Evolutionary conservation across 2,888 invertebrate species (phyloP).

Genomic region (Drosophila mulleri): DNA sequence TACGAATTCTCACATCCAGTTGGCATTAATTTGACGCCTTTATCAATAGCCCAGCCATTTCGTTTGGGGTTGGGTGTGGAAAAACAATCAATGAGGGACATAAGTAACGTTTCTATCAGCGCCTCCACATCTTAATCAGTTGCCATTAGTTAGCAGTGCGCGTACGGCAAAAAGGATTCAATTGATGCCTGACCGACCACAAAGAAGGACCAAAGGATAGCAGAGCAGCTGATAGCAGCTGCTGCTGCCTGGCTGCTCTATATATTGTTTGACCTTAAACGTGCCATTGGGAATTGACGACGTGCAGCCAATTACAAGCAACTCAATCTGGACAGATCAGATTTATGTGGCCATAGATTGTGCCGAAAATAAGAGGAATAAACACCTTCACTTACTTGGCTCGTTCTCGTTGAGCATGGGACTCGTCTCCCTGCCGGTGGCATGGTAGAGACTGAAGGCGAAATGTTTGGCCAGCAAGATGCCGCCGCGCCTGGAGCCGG

Average conservation of each 20-base stretch:
- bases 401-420: slow-evolving; percentile 86
- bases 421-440: slow-evolving; percentile 87
- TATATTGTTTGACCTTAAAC: slow-evolving; percentile 45
- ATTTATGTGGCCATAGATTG: slow-evolving; percentile 69
- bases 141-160: slow-evolving; percentile 64
- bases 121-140: slow-evolving; percentile 74
- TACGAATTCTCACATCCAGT: not conserved
- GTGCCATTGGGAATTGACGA: slow-evolving; percentile 70
- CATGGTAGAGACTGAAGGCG: slow-evolving; percentile 87
- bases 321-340: slow-evolving; percentile 59
- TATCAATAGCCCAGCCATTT: slow-evolving; percentile 35
- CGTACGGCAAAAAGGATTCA: slow-evolving; percentile 59
- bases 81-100: slow-evolving; percentile 72
- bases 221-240: not conserved
- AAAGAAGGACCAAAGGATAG: slow-evolving; percentile 39
- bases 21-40: slow-evolving; percentile 37
- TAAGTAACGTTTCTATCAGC: slow-evolving; percentile 71
- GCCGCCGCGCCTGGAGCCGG: slow-evolving; percentile 86
- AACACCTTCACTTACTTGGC: slow-evolving; percentile 82
- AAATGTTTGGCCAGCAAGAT: slow-evolving; percentile 87
- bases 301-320: slow-evolving; percentile 75
- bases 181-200: slow-evolving; percentile 70
- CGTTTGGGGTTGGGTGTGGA: slow-evolving; percentile 25
- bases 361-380: not conserved
- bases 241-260: not conserved